phyloP scores from a whole-genome alignment of 2,888 invertebrate genomes.

The Clivina fossor region DNA sequence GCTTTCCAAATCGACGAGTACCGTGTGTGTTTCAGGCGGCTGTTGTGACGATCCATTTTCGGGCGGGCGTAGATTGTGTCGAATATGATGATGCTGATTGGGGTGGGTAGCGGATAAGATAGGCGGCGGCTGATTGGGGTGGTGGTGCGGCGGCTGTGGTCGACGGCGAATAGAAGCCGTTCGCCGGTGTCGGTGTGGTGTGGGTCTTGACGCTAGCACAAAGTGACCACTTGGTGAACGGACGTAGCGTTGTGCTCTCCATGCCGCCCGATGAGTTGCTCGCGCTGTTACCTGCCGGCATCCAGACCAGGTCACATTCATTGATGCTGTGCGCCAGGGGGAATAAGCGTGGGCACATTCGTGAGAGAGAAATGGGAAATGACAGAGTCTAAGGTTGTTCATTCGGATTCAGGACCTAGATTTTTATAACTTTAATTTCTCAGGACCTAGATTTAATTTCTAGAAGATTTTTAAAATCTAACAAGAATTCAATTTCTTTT shows the following conservation, averaged over 20 bases:
- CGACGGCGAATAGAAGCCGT: slow-evolving; percentile 3
- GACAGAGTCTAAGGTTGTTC: too few species aligned
- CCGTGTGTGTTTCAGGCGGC: slow-evolving; percentile 46
- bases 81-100: background rate
- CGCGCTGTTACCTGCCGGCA: slow-evolving; percentile 48
- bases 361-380: too few species aligned
- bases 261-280: slow-evolving; percentile 52
- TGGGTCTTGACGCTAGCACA: slow-evolving; percentile 45
- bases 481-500: too few species aligned
- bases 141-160: slow-evolving; percentile 1
- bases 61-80: slow-evolving; percentile 1
- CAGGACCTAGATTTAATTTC: too few species aligned
- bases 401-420: too few species aligned
- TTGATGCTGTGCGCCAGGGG: too few species aligned
- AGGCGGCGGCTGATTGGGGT: slow-evolving; percentile 7
- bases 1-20: background rate
- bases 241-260: slow-evolving; percentile 49
- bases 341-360: background rate
- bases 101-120: slow-evolving; percentile 2
- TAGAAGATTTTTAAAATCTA: too few species aligned
- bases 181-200: slow-evolving; percentile 20
- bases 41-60: slow-evolving; percentile 50
- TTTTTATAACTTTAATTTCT: too few species aligned
- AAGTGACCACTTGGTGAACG: slow-evolving; percentile 49
- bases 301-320: slow-evolving; percentile 21